A percentile compares a stretch with the other conserved stretches of the same genome.
These are phyloP conservation scores for Uloborus diversus DNA, from an alignment of 1,140 invertebrate species.

Conservation along the genomic window DNA sequence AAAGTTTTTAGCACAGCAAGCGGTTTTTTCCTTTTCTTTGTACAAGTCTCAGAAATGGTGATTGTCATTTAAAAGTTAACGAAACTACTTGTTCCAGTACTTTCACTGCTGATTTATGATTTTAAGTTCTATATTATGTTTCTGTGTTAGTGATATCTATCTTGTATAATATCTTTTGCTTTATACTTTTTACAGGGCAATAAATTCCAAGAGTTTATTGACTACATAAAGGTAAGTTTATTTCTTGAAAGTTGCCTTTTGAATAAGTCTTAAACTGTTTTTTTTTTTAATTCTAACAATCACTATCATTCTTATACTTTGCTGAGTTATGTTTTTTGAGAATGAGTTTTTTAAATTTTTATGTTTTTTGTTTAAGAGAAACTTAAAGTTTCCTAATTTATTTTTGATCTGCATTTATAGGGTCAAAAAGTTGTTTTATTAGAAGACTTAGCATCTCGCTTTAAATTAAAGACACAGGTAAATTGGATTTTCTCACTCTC, in stretches of 20 bases:
- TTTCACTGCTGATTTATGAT: too few relatives aligned
- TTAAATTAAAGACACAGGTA: slow-evolving; percentile 86
- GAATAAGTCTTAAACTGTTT: background rate
- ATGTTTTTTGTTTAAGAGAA: too few relatives aligned
- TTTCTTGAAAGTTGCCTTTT: background rate
- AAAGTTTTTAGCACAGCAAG: too few relatives aligned
- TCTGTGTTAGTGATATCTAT: background rate
- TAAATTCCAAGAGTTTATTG: slow-evolving; percentile 68
- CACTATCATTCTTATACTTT: slow-evolving; percentile 18
- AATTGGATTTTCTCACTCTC: too few relatives aligned
- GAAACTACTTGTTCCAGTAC: too few relatives aligned
- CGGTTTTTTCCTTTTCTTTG: too few relatives aligned
- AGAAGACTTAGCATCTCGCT: slow-evolving; percentile 91
- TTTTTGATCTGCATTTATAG: too few relatives aligned
- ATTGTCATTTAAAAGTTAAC: too few relatives aligned
- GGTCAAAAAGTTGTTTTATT: slow-evolving; percentile 92
- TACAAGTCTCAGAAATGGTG: too few relatives aligned
- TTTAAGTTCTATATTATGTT: background rate
- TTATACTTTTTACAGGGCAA: slow-evolving; percentile 63
- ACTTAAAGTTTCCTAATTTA: too few relatives aligned
- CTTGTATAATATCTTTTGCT: too few relatives aligned
- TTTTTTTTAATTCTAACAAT: slow-evolving; percentile 5
- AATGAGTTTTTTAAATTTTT: background rate
- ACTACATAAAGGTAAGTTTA: slow-evolving; percentile 77
- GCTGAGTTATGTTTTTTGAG: background rate